A percentile compares a stretch with the other conserved stretches of the same genome.
Conservation (phyloP, 2,113 vertebrate species). For the Gadus chalcogrammus region DNA sequence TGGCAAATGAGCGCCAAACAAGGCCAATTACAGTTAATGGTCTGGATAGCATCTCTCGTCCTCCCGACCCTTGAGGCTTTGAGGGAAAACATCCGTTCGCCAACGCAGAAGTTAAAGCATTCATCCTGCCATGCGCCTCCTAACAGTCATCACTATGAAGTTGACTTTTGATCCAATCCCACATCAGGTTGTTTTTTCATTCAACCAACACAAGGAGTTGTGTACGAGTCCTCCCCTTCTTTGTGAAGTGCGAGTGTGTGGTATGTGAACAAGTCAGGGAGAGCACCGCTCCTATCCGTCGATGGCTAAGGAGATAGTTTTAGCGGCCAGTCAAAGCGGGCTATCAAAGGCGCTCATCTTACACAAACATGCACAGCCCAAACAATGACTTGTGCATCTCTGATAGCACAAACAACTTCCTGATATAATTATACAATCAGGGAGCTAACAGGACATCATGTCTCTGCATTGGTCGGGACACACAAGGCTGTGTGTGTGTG, state of each 20-base stretch:
- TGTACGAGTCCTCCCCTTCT: slow-evolving; percentile 5
- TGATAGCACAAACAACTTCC: slow-evolving; percentile 63
- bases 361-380: slow-evolving; percentile 63
- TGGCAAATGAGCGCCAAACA: slow-evolving; percentile 41
- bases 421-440: slow-evolving; percentile 67
- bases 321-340: slow-evolving; percentile 35
- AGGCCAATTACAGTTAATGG: slow-evolving; percentile 61
- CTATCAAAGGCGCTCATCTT: slow-evolving; percentile 61
- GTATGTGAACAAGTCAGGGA: slow-evolving; percentile 25
- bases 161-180: slow-evolving; percentile 5
- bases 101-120: slow-evolving; percentile 10
- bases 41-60: slow-evolving; percentile 51
- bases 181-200: slow-evolving; percentile 8
- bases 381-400: slow-evolving; percentile 62
- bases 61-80: slow-evolving; percentile 25
- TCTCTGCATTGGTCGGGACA: slow-evolving; percentile 49
- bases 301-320: slow-evolving; percentile 44
- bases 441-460: slow-evolving; percentile 61
- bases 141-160: slow-evolving; percentile 2
- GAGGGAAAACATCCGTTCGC: slow-evolving; percentile 48
- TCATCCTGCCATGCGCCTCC: slow-evolving; percentile 4
- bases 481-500: slow-evolving; percentile 14
- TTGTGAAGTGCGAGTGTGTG: not conserved
- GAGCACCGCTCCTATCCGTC: slow-evolving; percentile 40
- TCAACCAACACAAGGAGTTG: slow-evolving; percentile 11